Percentiles rank a stretch among this genome's conserved stretches.
Evolutionary conservation across 2,797 vertebrate genomes (phyloP).

Genomic region (Kryptopterus vitreolus): DNA sequence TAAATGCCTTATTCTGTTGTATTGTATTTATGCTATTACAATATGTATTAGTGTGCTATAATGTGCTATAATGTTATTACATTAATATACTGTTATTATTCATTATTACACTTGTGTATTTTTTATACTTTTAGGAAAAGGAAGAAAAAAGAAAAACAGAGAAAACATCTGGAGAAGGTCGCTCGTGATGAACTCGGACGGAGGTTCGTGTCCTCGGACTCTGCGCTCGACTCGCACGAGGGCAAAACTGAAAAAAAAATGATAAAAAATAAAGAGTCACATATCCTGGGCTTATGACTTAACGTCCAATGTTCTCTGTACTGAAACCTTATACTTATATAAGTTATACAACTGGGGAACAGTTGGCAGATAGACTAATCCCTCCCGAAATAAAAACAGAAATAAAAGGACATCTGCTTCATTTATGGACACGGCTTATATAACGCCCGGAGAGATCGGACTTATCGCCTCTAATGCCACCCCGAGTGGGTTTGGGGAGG

Average conservation of each 20-base stretch:
- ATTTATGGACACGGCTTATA: conserved; percentile 70
- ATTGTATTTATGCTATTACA: too few species aligned
- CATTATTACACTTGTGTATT: too few species aligned
- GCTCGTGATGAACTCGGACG: not conserved
- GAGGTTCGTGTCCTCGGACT: not conserved
- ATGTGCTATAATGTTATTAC: too few species aligned
- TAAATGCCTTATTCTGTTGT: too few species aligned
- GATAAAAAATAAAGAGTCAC: not conserved
- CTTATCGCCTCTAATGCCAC: not conserved
- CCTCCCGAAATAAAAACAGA: conserved; percentile 53
- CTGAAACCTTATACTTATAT: too few species aligned
- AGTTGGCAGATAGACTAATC: conserved; percentile 72
- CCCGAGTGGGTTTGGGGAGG: not conserved
- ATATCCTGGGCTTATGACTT: conserved; percentile 61
- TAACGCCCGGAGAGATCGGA: conserved; percentile 56
- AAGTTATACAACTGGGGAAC: conserved; percentile 70
- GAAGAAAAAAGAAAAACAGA: not conserved
- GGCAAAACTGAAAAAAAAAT: conserved; percentile 43
- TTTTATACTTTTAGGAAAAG: not conserved
- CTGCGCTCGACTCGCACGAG: conserved; percentile 44
- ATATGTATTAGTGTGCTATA: too few species aligned
- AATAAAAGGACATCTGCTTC: conserved; percentile 69
- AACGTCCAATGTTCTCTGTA: conserved; percentile 60
- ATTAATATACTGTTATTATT: too few species aligned
- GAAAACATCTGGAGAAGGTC: too few species aligned